Base-by-base conservation (phyloP, 2,888 invertebrate genomes). In the Allacma fusca region DNA sequence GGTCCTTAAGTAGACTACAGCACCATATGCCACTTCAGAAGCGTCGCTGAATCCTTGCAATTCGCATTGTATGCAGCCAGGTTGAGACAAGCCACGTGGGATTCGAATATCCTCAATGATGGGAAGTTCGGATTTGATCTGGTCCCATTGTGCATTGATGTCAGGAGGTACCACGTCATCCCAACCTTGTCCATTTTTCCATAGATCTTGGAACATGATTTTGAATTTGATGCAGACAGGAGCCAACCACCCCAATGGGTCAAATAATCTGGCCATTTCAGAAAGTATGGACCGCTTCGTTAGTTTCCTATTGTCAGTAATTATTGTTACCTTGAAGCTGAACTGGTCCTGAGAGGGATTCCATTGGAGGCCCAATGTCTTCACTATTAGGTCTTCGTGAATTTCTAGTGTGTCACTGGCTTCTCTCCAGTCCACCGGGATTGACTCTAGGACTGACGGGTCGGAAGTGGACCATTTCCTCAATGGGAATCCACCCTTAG, bases 401-500 rank as follows among this genome's bases (percentile, higher is more conserved):
- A 78, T 21, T 12, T 28, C 5, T 5, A 59, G 23, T 1, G 74
- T 19, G 28, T 40, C 16, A 0, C 4, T 2, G 7, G 34, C 69
- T 19, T 78, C 78, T 19, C 77, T 26, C 0, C 62, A 28, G 12
- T 29, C 71, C 1, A 23, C 50, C 13, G 78, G 79, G 23, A 79
- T 67, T 1, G 23, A 4, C 16, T 59, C 9, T 1, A 79, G 57
- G 1, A 78, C 26, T 16, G 73, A 57, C 0, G 29, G 26, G 1
- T 59, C 67, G 43, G 84, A 85, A 0, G 83, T 80, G 0, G 71
- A 28, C 84, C 84, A 85, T 75, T 85, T 84, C 34, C 9, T 34
- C 5, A 34, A 9, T 34, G 34, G 34, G 34, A 34, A 34, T 9
- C 9, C 9, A 9, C 34, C 34, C 9, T 79, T 19, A 1, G 83